Conservation (phyloP, 2,113 vertebrate genomes). For the Passer montanus region DNA sequence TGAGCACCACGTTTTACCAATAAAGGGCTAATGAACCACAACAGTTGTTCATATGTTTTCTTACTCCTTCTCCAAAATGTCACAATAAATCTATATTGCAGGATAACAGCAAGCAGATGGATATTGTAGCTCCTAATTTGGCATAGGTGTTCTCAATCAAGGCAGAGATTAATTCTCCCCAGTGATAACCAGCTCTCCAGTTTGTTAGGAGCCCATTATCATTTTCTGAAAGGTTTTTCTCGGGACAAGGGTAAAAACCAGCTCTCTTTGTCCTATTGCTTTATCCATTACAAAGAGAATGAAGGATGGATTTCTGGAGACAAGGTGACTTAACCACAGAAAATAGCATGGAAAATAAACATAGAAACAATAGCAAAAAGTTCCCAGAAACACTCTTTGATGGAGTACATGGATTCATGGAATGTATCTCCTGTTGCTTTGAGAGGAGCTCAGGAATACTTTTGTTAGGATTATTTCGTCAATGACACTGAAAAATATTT, state of each 20-base stretch:
- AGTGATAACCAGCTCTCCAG: not conserved
- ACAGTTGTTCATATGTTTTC: constrained; percentile 37
- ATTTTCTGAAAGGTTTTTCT: constrained; percentile 16
- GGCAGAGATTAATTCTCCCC: constrained; percentile 42
- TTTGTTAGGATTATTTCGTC: not conserved
- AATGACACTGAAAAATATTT: not conserved
- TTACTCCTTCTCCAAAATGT: constrained; percentile 20
- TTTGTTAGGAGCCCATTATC: not conserved
- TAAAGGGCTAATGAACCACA: constrained; percentile 50
- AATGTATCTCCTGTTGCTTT: not conserved
- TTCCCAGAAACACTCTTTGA: not conserved
- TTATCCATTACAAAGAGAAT: not conserved
- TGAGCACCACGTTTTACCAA: constrained; percentile 8
- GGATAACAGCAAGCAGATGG: constrained; percentile 54
- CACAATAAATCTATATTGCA: constrained; percentile 49
- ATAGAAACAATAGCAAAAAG: not conserved
- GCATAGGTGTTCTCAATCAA: constrained; percentile 37
- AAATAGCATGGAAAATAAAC: not conserved
- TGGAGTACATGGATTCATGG: not conserved
- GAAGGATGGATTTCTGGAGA: not conserved
- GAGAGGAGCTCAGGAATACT: not conserved
- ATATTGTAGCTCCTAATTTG: constrained; percentile 10
- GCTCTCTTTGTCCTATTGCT: not conserved
- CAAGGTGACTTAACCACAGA: not conserved
- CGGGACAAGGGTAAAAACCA: constrained; percentile 2